These are phyloP conservation scores for Neodon shergylaensis DNA, from an alignment of 2,113 vertebrate genomes.

Conservation along the genomic window DNA sequence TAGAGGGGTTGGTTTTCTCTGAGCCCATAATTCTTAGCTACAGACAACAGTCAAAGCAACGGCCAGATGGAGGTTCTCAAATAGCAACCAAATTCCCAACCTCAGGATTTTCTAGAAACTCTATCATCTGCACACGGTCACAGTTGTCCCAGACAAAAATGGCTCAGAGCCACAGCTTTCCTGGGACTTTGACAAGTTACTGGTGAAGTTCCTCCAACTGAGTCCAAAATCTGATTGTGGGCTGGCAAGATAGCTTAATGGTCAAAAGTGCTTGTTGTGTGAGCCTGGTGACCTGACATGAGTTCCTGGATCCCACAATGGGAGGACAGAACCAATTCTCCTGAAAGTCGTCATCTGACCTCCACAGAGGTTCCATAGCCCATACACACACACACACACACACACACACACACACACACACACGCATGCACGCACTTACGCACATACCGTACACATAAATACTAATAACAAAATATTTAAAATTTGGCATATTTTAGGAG, in stretches of 20 bases:
- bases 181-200: too few relatives aligned
- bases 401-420: too few relatives aligned
- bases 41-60: background rate
- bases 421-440: too few relatives aligned
- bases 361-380: background rate
- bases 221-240: background rate
- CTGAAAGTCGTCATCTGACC: background rate
- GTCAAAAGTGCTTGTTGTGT: background rate
- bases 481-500: background rate
- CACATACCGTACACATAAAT: background rate
- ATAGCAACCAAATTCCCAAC: background rate
- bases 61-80: background rate
- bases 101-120: background rate
- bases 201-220: background rate
- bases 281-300: background rate
- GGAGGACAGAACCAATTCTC: background rate
- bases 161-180: too few relatives aligned
- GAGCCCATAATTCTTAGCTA: background rate
- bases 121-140: accelerated
- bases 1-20: too few relatives aligned
- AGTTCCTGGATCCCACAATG: background rate
- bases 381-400: background rate
- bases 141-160: background rate
- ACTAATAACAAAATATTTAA: background rate
- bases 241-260: background rate